Conservation (phyloP, 2,888 invertebrate genomes). For the Amblyjoppa fuscipennis region DNA sequence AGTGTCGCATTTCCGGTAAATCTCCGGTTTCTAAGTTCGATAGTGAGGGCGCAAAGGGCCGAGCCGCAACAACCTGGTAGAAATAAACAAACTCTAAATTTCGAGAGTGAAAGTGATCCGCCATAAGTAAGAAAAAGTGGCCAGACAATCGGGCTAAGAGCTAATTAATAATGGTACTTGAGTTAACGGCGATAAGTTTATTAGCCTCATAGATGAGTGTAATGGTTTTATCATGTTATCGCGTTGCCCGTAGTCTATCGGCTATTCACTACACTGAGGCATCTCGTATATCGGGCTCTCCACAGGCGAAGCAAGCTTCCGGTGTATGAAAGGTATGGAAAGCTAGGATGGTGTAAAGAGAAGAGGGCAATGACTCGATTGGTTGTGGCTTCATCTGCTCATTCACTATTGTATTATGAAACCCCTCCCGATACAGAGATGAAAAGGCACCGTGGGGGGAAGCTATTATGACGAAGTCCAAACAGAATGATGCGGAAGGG, state of each 20-base stretch:
- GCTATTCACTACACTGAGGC: slow-evolving; percentile 41
- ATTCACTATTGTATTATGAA: slow-evolving; percentile 28
- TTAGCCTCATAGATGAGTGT: slow-evolving; percentile 67
- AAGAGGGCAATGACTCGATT: slow-evolving; percentile 12
- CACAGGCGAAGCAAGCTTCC: background rate
- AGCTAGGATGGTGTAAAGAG: slow-evolving; percentile 10
- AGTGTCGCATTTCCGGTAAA: no score
- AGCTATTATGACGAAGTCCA: background rate
- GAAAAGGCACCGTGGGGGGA: slow-evolving; percentile 19
- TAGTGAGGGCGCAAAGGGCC: no score
- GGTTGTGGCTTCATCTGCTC: slow-evolving; percentile 34
- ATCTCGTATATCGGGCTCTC: slow-evolving; percentile 19
- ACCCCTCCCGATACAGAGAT: slow-evolving; percentile 3
- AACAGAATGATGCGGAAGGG: slow-evolving; percentile 43
- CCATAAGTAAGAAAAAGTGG: slow-evolving; percentile 58
- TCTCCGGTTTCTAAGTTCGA: no score
- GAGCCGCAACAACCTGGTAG: no score
- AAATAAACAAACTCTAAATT: no score
- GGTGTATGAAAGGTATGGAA: slow-evolving; percentile 19
- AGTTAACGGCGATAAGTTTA: slow-evolving; percentile 78
- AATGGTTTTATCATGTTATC: slow-evolving; percentile 79
- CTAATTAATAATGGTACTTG: slow-evolving; percentile 77
- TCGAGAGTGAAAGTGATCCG: background rate
- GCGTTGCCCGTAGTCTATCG: slow-evolving; percentile 39
- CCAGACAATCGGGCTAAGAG: slow-evolving; percentile 76